Conservation (phyloP, 1,140 invertebrate genomes). For the Drosophila rhopaloa region DNA sequence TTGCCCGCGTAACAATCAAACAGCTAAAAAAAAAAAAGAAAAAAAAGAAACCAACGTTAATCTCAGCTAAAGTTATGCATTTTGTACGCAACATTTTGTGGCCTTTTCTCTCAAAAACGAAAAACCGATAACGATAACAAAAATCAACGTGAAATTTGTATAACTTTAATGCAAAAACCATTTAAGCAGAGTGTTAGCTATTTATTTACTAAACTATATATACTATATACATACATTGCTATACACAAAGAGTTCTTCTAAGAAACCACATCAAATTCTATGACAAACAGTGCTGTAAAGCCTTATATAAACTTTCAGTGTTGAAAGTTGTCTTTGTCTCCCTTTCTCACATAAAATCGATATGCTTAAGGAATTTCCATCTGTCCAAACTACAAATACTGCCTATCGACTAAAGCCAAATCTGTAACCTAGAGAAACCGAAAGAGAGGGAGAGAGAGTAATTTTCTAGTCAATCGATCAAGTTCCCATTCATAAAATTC, state of each 20-base stretch:
- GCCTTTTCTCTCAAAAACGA: conserved; percentile 65
- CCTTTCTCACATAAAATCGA: not conserved
- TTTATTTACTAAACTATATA: conserved; percentile 53
- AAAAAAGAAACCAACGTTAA: conserved; percentile 36
- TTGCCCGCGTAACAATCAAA: conserved; percentile 46
- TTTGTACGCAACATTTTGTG: conserved; percentile 77
- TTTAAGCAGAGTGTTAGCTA: conserved; percentile 50
- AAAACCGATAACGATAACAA: conserved; percentile 37
- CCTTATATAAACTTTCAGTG: not conserved
- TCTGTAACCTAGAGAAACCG: conserved; percentile 5
- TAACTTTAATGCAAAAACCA: conserved; percentile 41
- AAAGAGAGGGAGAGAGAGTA: not conserved
- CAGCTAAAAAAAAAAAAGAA: conserved; percentile 5
- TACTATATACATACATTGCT: conserved; percentile 21
- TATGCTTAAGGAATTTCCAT: conserved; percentile 4
- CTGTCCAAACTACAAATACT: conserved; percentile 49
- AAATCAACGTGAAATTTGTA: conserved; percentile 34
- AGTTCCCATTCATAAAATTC: not conserved
- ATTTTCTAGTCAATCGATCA: not conserved
- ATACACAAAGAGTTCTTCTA: conserved; percentile 19
- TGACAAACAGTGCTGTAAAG: conserved; percentile 1
- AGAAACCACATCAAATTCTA: not conserved
- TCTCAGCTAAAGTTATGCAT: conserved; percentile 58
- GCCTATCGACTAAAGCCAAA: conserved; percentile 33
- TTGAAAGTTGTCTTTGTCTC: not conserved